Evolutionary conservation across 2,888 invertebrate species (phyloP), one percentile per base, ranked within the genome.

Genomic region (Spisula solida): DNA sequence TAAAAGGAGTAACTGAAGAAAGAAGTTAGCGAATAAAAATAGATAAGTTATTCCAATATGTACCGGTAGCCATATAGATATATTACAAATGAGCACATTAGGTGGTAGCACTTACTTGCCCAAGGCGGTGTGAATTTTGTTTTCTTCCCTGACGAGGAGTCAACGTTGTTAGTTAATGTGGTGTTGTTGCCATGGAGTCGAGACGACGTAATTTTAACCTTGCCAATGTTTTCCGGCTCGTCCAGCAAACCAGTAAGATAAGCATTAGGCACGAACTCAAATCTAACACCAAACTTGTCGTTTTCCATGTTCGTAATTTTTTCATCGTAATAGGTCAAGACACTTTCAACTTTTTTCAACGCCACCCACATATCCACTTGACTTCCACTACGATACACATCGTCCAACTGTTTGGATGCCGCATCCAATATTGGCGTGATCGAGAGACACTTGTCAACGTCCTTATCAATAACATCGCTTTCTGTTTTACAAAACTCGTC

Each of bases 251-350:
- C 87, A 20, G 81, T 51, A 25, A 90, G 66, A 83, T 83, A 85
- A n/a, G 51, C 60, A 47, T 86, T 91, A 16, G 90, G 82, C 14
- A 88, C 79, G 81, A 91, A 91, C 48, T 91, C 90, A 86, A 90
- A 91, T 29, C 85, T 75, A 1, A 90, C 88, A 16, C 84, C 56
- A 51, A 75, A 70, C 29, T 85, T 88, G 75, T 90, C 88, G 31
- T 86, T 87, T 82, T 91, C 90, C 10, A 85, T 82, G 14, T 66
- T 47, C 1, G 82, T 81, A 48, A 89, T 51, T 5, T 85, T 60
- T 18, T 83, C 85, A 41, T 91, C 91, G 60, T 86, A 82, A 31
- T 90, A 47, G 6, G 87, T 87, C n/a, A 90, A 29, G 5, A 91
- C 18, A 31, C 81, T 75, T 48, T 90, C 90, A 20, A 90, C 60